A percentile compares a stretch with the other conserved stretches of the same genome.
Conservation (phyloP, 2,888 invertebrate genomes). For the Mimas tiliae region DNA sequence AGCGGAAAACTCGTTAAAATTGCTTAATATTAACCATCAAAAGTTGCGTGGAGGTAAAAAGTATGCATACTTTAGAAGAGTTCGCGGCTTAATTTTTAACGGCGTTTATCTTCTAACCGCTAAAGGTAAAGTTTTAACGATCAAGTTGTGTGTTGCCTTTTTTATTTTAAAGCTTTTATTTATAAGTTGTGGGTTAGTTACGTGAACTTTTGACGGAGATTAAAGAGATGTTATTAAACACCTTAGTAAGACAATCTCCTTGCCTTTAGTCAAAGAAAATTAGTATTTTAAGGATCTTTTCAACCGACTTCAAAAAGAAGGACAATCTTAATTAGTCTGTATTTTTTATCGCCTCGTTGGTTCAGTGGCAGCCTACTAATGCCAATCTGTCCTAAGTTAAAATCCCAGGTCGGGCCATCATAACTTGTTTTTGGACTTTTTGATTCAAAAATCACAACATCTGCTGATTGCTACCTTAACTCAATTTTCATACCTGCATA, state of each 20-base stretch:
- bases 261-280: not conserved
- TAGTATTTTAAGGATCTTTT: not conserved
- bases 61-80: not conserved
- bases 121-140: conserved; percentile 25
- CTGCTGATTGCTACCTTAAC: no score
- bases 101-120: conserved; percentile 22
- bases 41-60: conserved; percentile 3
- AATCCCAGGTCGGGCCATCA: no score
- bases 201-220: not conserved
- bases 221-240: not conserved
- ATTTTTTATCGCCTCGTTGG: no score
- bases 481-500: no score
- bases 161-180: conserved; percentile 16
- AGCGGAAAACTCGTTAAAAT: conserved; percentile 10
- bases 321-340: no score
- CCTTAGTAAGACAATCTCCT: not conserved
- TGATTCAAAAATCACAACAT: no score
- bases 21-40: conserved; percentile 11
- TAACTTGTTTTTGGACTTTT: no score
- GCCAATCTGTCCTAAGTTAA: no score
- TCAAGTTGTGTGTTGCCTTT: conserved; percentile 20
- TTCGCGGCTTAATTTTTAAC: conserved; percentile 16
- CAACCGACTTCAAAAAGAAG: not conserved
- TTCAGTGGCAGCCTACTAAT: no score
- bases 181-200: conserved; percentile 8